phyloP scores from a whole-genome alignment of 2,113 vertebrate genomes.

The Percina caprodes region DNA sequence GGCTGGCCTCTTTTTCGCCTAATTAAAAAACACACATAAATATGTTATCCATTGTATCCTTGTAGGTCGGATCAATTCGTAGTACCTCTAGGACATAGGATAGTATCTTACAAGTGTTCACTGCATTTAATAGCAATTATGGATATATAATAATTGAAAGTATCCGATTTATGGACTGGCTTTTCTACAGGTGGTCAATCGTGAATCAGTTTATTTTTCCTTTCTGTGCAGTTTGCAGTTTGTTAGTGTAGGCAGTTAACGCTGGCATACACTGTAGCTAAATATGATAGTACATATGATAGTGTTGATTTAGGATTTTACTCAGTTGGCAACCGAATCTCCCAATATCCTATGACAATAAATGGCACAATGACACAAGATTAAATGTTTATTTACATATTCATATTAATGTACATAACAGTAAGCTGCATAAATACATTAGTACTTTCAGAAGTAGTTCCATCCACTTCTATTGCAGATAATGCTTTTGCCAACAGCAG shows the following conservation, averaged over 20 bases:
- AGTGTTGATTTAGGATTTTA: background rate
- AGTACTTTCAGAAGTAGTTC: background rate
- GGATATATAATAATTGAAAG: background rate
- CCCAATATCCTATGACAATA: background rate
- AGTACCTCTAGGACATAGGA: rapidly evolving
- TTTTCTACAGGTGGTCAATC: background rate
- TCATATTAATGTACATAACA: constrained; percentile 15
- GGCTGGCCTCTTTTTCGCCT: constrained; percentile 49
- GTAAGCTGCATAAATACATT: constrained; percentile 42
- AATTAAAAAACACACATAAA: background rate
- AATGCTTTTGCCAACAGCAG: background rate
- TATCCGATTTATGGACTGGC: constrained; percentile 27
- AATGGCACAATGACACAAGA: constrained; percentile 1
- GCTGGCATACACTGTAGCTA: background rate
- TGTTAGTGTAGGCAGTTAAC: background rate
- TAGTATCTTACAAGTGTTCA: rapidly evolving
- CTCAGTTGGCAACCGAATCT: background rate
- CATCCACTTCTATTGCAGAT: background rate
- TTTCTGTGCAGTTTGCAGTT: background rate
- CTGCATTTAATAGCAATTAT: rapidly evolving
- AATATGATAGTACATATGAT: background rate
- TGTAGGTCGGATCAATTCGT: rapidly evolving
- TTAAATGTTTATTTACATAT: constrained; percentile 50
- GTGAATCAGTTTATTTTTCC: constrained; percentile 37
- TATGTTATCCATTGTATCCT: background rate